Evolutionary conservation across 1,140 invertebrate genomes (phyloP), one percentile per base, ranked within the genome.

Genomic region (Medauroidea extradentata): DNA sequence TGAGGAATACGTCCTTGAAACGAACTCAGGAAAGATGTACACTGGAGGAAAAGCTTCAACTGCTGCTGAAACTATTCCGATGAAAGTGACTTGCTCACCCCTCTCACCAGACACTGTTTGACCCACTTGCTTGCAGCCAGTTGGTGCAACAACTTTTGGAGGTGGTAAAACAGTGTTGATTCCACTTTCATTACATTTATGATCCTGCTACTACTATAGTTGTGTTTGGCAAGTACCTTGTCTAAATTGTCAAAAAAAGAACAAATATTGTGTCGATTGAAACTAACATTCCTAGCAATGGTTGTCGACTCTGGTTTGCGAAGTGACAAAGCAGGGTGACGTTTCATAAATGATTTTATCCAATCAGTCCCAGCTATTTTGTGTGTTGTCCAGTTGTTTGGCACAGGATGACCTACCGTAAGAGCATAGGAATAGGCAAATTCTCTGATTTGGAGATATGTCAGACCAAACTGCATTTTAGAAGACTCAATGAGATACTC

Each of bases 111-210:
- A 75, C 13, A 69, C 67, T 48, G 66, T 60, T 64, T 70, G 64
- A n/a, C 71, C 71, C 2, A 78, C 71, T 63, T 69, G 64, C 58
- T 73, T 78, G 57, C 52, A 38, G 3, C 71, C 70, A 63, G 48
- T 76, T 52, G 38, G 27, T 41, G 73, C 69, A 48, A 78, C 63
- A 48, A 78, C 65, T 66, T 73, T 75, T 14, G 67, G 68, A 39
- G 68, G 61, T 58, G 72, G 70, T 11, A 71, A 67, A 29, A 79
- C 76, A n/a, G 77, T 78, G 24, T 68, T 74, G 14, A 76, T 60
- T 39, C 71, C 75, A 7, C 67, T 78, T 65, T 78, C 71, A 63
- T 78, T 73, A 71, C 53, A 58, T 79, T 80, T 49, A 57, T 75
- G 38, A 78, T 71, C 56, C 69, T 42, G 42, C 63, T 13, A 7